Evolutionary conservation across 2,797 vertebrate species (phyloP).

Genomic region (Ispidina lecontei): DNA sequence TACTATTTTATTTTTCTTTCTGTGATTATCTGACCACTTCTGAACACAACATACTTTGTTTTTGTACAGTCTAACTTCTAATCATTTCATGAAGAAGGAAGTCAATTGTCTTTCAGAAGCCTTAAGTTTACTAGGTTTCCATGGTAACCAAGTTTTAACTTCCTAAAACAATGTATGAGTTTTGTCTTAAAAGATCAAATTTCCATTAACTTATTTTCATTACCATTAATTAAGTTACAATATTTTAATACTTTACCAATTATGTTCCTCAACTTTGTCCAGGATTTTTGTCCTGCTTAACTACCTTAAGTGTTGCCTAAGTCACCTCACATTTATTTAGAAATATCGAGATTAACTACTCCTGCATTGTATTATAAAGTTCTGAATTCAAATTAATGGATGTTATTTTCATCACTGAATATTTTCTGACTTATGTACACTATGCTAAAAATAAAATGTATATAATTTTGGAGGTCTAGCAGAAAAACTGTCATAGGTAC

Average conservation of each 20-base stretch:
- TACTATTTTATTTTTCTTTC: not conserved
- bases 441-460: slow-evolving; percentile 21
- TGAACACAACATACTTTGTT: not conserved
- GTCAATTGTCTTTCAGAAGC: not conserved
- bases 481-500: not conserved
- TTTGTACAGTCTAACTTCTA: not conserved
- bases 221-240: not conserved
- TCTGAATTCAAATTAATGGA: not conserved
- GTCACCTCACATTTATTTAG: not conserved
- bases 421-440: not conserved
- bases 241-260: not conserved
- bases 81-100: not conserved
- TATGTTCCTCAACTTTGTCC: not conserved
- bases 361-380: not conserved
- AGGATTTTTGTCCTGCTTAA: not conserved
- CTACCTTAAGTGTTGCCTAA: not conserved
- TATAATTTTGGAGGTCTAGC: not conserved
- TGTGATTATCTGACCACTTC: not conserved
- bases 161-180: not conserved
- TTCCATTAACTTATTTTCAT: slow-evolving; percentile 4
- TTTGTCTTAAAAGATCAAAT: slow-evolving; percentile 5
- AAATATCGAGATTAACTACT: not conserved
- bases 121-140: not conserved
- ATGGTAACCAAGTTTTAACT: not conserved
- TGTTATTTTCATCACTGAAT: slow-evolving; percentile 5